Base-by-base conservation (phyloP, 2,797 vertebrate genomes). In the Triplophysa bombifrons region DNA sequence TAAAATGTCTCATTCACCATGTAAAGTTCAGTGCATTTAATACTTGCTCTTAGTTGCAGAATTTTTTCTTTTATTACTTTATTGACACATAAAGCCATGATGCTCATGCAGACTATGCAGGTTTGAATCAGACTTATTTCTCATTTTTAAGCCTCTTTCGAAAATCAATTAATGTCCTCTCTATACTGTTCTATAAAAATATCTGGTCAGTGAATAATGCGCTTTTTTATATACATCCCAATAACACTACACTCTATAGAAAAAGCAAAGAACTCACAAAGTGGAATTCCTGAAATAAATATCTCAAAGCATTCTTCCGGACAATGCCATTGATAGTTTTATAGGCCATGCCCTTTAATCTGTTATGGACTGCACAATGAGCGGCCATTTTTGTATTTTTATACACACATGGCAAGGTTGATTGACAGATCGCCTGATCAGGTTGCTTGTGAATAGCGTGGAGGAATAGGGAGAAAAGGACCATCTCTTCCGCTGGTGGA, bases 401-500 rank as follows among this genome's bases (percentile, higher is more conserved):
- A 83, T 65, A 76, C 22, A 80, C 56, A 38, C 73, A 72, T 60
- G 34, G 48, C 80, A 14, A 68, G 76, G 83, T 51, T 72, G 79
- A 85, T 71, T 74, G 74, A 84, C 82, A 72, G 84, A 56, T 70
- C 41, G 76, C 60, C 74, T 83, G 78, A 50, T 64, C 67, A 83
- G 71, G 82, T 74, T 64, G 64, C 64, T 72, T 78, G 67, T 88
- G 84, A 86, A 87, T 86, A 48, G 70, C 76, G 25, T 19, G 66
- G 83, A 86, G 83, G 86, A 89, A 84, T 75, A 80, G 80, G 68
- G 82, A 83, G 80, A 76, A 80, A 85, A 85, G 84, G 84, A 84
- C 80, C 80, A 84, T 88, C 86, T 88, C 86, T 88, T 90, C 86
- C 88, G 90, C 77, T 83, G 85, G 48, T 1, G 79, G 84, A 87